phyloP scores from a whole-genome alignment of 2,888 invertebrate species.

The Folsomia candida region DNA sequence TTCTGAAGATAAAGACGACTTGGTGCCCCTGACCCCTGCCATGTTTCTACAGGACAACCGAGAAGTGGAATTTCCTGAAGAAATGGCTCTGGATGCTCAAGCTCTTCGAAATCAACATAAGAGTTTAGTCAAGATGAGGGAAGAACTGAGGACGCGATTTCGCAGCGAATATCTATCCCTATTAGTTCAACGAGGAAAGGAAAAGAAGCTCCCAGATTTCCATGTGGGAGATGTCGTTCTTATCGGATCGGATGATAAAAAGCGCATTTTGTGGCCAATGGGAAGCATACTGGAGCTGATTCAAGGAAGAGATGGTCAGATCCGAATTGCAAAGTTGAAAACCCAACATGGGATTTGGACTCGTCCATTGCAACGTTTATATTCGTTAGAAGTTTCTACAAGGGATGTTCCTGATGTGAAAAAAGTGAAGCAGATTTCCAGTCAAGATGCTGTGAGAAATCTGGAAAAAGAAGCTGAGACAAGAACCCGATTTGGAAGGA shows the following conservation, averaged over 20 bases:
- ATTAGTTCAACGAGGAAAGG: neutral
- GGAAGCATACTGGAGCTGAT: neutral
- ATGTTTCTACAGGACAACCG: conserved; percentile 16
- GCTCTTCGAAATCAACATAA: neutral
- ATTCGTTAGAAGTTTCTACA: too few species aligned
- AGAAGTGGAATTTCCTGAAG: neutral
- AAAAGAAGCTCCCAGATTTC: too few species aligned
- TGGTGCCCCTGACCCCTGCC: conserved; percentile 27
- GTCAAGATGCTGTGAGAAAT: too few species aligned
- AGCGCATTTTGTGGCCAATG: neutral
- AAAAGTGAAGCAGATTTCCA: too few species aligned
- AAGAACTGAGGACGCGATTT: neutral
- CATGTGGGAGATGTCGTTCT: neutral
- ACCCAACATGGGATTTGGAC: too few species aligned
- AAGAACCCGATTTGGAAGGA: too few species aligned
- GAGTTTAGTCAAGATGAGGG: neutral
- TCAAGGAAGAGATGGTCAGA: neutral
- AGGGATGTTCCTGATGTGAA: too few species aligned
- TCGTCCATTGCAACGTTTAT: too few species aligned
- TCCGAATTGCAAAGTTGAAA: neutral
- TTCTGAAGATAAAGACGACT: conserved; percentile 45
- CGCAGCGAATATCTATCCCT: neutral
- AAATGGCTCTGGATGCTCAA: neutral
- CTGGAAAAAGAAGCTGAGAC: too few species aligned
- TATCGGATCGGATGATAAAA: neutral